Evolutionary conservation across 2,888 invertebrate genomes (phyloP).

Genomic region (Itoplectis maculator): DNA sequence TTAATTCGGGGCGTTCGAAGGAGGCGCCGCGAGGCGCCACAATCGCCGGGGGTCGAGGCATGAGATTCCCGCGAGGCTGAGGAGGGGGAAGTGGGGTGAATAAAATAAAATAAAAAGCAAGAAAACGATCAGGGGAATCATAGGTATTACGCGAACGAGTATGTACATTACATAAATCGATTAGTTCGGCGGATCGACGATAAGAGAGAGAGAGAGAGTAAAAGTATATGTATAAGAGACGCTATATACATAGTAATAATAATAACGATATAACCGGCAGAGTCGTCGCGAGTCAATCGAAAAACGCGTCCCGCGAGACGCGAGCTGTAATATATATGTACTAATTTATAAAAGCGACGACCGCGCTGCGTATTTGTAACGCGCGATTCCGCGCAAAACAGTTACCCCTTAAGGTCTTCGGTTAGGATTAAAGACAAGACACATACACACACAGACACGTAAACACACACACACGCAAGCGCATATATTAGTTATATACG

Average conservation of each 20-base stretch:
- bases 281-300: constrained; percentile 16
- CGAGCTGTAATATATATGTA: constrained; percentile 37
- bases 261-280: neutral
- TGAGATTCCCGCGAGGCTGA: too few relatives aligned
- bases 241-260: too few relatives aligned
- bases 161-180: constrained; percentile 49
- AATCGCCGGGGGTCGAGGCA: too few relatives aligned
- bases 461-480: constrained; percentile 5
- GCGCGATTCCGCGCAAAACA: constrained; percentile 35
- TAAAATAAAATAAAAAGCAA: too few relatives aligned
- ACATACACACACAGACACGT: constrained; percentile 14
- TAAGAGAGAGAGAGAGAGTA: neutral
- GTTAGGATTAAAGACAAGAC: constrained; percentile 31
- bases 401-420: constrained; percentile 35
- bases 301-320: constrained; percentile 7
- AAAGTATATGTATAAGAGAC: constrained; percentile 18
- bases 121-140: constrained; percentile 5
- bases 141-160: constrained; percentile 21
- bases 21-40: too few relatives aligned
- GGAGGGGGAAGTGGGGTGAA: too few relatives aligned
- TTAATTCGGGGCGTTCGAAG: constrained; percentile 3
- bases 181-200: constrained; percentile 6
- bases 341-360: constrained; percentile 45
- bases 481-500: constrained; percentile 4
- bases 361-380: constrained; percentile 34